Base-by-base conservation (phyloP, 1,140 invertebrate species). In the Lycorma delicatula region DNA sequence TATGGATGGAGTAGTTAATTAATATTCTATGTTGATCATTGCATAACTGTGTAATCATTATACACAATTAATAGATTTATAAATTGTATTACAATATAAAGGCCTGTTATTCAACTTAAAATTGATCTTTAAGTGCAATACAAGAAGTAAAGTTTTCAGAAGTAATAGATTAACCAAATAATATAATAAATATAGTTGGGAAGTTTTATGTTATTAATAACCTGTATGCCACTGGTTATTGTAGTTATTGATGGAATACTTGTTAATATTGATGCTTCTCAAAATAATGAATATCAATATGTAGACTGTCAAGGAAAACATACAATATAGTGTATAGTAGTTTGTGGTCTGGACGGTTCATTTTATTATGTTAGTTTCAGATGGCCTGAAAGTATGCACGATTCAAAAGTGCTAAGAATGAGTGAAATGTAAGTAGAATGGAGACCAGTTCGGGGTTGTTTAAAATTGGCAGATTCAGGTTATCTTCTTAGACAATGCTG, bases 51-150 rank as follows among this genome's bases (percentile, higher is more conserved):
- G n/a, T n/a, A n/a, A n/a, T n/a, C n/a, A n/a, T n/a, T n/a, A n/a
- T n/a, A n/a, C n/a, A n/a, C n/a, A n/a, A n/a, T n/a, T n/a, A n/a
- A n/a, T n/a, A n/a, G n/a, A n/a, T n/a, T n/a, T n/a, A n/a, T n/a
- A n/a, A n/a, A n/a, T n/a, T n/a, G n/a, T n/a, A n/a, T n/a, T 20
- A 13, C 11, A 66, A 65, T 53, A 44, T 64, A n/a, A 67, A 58
- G 23, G 62, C 66, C 22, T 64, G 55, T 34, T 23, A 60, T 47
- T 20, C 44, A 23, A 26, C 66, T 9, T 47, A 57, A 26, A 34
- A 38, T n/a, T 60, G 65, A 1, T 34, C 56, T 9, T 38, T 22
- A 23, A n/a, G n/a, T n/a, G 38, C 59, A 3, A 56, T 68, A 12
- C 51, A 61, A 28, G 38, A 49, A 11, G n/a, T 44, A 22, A 13